Base-by-base conservation (phyloP, 2,113 vertebrate species). In the Coptodon rendalli region DNA sequence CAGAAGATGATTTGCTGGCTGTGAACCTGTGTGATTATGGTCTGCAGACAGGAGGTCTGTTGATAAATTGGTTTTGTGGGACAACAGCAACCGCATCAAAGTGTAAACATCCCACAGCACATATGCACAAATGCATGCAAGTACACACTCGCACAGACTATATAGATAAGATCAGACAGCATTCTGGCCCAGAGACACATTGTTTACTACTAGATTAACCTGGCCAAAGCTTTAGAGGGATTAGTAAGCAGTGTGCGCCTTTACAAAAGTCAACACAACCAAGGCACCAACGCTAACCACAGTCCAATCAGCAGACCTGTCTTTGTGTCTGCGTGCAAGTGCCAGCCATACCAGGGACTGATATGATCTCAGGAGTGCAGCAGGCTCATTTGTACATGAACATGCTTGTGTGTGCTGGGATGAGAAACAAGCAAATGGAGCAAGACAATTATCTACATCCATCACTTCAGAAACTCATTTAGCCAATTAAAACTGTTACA, bases 381-480 rank as follows among this genome's bases (percentile, higher is more conserved):
- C n/a, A 24, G 9, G 4, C 61, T 91, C 73, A 81, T 85, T 91
- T 91, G 80, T 68, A 81, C 54, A 68, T 80, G 73, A 71, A 81
- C 43, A 27, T 10, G 36, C n/a, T 43, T 9, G 1, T 45, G 81
- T 17, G 68, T 78, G 86, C 31, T 84, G 61, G 53, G 80, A 59
- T n/a, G 83, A 89, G 82, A 91, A 85, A 90, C 79, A 81, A 68
- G 89, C 84, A 93, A 95, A 94, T 91, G 89, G 89, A 89, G 86
- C 91, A 76, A 71, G 85, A 90, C 86, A 92, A 90, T 94, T 91
- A 91, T 92, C 90, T 91, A 84, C 92, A 94, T 96, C 94, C 93
- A 95, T 96, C 94, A 95, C 83, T 88, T 87, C 83, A 92, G 89
- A 92, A 93, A 90, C 85, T 94, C 85, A 94, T 96, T 95, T 89